Conservation (phyloP, 1,140 invertebrate genomes). For the Zaprionus ornatus region DNA sequence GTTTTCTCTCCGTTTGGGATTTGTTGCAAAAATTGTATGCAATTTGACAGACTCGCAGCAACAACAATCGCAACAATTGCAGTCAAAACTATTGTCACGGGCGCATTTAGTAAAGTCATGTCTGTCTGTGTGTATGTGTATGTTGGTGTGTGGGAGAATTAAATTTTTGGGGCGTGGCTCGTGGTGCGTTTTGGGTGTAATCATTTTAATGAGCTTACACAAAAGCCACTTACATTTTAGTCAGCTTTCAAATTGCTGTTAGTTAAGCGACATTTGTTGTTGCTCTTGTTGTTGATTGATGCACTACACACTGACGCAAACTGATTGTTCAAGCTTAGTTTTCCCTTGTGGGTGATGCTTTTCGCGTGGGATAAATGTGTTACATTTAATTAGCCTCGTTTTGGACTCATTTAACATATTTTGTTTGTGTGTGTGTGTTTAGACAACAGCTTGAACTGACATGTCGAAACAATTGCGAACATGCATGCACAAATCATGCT, state of each 20-base stretch:
- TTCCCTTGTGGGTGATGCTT: constrained; percentile 15
- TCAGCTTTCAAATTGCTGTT: constrained; percentile 28
- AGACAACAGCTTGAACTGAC: constrained; percentile 37
- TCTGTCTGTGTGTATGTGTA: constrained; percentile 23
- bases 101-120: constrained; percentile 46
- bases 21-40: constrained; percentile 68
- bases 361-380: constrained; percentile 23
- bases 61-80: constrained; percentile 27
- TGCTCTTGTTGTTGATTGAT: constrained; percentile 50
- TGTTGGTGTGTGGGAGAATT: constrained; percentile 16
- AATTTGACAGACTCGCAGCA: constrained; percentile 53
- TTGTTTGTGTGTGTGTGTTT: constrained; percentile 27
- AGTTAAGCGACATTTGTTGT: constrained; percentile 23
- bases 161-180: constrained; percentile 20
- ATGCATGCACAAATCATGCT: constrained; percentile 46
- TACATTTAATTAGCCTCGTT: constrained; percentile 56
- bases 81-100: constrained; percentile 58
- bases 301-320: constrained; percentile 38
- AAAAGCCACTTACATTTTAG: constrained; percentile 56
- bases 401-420: constrained; percentile 26
- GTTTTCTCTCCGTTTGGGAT: constrained; percentile 17
- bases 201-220: constrained; percentile 71
- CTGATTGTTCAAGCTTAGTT: constrained; percentile 28
- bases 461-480: constrained; percentile 23
- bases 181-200: constrained; percentile 39